These are phyloP conservation scores for Plebejus anna DNA, from an alignment of 2,888 invertebrate species.

Conservation along the genomic window DNA sequence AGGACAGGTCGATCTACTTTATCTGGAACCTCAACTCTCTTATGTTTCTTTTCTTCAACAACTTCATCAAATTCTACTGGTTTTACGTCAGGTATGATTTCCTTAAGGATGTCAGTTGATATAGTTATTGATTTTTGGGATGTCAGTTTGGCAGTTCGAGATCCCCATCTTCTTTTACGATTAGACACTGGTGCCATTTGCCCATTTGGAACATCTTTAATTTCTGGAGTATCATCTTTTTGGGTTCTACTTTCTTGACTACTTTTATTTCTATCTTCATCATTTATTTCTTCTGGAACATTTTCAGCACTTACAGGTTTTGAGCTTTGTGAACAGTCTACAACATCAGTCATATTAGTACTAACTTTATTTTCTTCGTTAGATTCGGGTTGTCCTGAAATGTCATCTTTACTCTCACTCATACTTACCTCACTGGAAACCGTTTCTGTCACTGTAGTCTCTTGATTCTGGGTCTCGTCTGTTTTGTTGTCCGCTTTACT, in stretches of 20 bases:
- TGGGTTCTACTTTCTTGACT: conserved; percentile 35
- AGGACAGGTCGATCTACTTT: conserved; percentile 64
- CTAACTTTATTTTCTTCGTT: conserved; percentile 48
- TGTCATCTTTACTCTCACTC: conserved; percentile 54
- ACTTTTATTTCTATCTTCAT: conserved; percentile 38
- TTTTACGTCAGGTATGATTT: conserved; percentile 81
- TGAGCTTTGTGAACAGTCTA: conserved; percentile 54
- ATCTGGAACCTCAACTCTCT: conserved; percentile 57
- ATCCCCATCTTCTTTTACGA: conserved; percentile 72
- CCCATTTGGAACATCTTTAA: conserved; percentile 57
- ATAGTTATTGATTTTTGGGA: conserved; percentile 84
- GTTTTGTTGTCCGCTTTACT: conserved; percentile 29
- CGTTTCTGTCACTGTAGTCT: conserved; percentile 33
- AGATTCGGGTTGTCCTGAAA: conserved; percentile 51
- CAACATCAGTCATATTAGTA: conserved; percentile 68
- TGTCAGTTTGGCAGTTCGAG: conserved; percentile 66
- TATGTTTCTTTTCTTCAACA: conserved; percentile 68
- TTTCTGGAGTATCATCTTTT: conserved; percentile 45
- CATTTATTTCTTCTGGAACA: conserved; percentile 31
- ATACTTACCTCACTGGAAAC: conserved; percentile 64
- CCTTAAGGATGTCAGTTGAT: conserved; percentile 86
- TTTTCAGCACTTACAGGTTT: conserved; percentile 36
- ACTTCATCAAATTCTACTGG: conserved; percentile 82
- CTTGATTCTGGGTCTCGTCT: neutral
- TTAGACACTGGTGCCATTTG: conserved; percentile 55